phyloP scores from a whole-genome alignment of 2,113 vertebrate species.

The Pongo abelii region DNA sequence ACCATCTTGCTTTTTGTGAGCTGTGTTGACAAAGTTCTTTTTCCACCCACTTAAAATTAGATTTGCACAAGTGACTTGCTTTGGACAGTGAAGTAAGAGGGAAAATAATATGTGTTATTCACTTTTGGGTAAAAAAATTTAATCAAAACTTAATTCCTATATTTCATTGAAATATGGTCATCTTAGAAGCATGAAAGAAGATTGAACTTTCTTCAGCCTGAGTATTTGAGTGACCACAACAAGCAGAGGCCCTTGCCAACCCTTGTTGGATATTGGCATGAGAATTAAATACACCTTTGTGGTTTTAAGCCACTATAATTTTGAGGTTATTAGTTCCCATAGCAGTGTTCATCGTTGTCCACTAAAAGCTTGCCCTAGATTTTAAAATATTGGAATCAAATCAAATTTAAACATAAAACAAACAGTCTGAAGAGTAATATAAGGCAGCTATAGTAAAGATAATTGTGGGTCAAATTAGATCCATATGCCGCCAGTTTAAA shows the following conservation, averaged over 20 bases:
- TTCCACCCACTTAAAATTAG: no score
- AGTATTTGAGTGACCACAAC: background rate
- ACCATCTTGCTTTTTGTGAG: no score
- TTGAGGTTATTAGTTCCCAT: background rate
- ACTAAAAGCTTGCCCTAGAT: background rate
- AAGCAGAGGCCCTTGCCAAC: background rate
- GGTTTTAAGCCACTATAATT: background rate
- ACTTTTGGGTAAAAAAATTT: no score
- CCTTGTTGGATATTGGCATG: fast-evolving
- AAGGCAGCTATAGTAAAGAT: background rate
- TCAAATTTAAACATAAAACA: background rate
- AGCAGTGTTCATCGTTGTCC: background rate
- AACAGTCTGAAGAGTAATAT: background rate
- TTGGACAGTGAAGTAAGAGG: no score
- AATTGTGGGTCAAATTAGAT: background rate
- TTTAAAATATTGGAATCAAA: background rate
- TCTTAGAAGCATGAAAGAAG: background rate
- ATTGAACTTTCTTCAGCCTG: background rate
- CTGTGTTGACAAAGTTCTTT: no score
- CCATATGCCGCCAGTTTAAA: background rate
- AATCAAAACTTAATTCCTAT: background rate
- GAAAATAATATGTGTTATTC: no score
- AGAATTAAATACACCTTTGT: background rate
- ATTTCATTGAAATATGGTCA: background rate
- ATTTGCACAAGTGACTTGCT: no score